Conservation (phyloP, 2,888 invertebrate genomes). For the Clunio marinus region DNA sequence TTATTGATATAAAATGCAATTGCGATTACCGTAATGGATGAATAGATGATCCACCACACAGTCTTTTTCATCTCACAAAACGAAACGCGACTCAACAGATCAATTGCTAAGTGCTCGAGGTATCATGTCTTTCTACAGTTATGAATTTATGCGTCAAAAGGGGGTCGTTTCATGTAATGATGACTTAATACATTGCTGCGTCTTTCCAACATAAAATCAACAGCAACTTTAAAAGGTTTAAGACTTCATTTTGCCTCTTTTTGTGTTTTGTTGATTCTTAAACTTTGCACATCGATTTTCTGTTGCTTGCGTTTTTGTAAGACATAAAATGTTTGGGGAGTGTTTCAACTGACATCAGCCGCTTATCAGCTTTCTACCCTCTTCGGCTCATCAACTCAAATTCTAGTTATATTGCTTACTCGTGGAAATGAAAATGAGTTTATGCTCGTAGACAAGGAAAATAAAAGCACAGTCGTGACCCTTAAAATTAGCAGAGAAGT, state of each 20-base stretch:
- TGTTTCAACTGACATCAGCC: conserved; percentile 16
- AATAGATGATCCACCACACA: neutral
- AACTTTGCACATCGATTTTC: conserved; percentile 1
- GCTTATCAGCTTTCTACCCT: conserved; percentile 24
- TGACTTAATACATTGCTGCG: neutral
- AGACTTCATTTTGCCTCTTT: neutral
- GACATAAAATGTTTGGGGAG: conserved; percentile 27
- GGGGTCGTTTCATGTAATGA: neutral
- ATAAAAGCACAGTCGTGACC: conserved; percentile 21
- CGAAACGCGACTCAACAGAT: neutral
- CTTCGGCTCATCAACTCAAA: conserved; percentile 27
- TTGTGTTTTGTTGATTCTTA: too few relatives aligned
- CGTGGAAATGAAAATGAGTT: neutral
- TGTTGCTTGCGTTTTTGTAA: conserved; percentile 3
- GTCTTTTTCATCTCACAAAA: conserved; percentile 8
- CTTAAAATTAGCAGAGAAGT: conserved; percentile 2
- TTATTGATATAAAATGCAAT: conserved; percentile 21
- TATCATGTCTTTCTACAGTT: neutral
- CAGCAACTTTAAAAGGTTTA: neutral
- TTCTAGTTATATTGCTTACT: neutral
- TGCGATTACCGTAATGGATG: conserved; percentile 18
- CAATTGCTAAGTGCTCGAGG: neutral
- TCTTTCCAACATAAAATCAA: neutral
- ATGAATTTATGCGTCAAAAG: neutral
- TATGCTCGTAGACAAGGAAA: neutral